Percentiles rank a stretch among this genome's conserved stretches.
These are phyloP conservation scores for Stictocephala bisonia DNA, from an alignment of 2,888 invertebrate species.

Conservation along the genomic window DNA sequence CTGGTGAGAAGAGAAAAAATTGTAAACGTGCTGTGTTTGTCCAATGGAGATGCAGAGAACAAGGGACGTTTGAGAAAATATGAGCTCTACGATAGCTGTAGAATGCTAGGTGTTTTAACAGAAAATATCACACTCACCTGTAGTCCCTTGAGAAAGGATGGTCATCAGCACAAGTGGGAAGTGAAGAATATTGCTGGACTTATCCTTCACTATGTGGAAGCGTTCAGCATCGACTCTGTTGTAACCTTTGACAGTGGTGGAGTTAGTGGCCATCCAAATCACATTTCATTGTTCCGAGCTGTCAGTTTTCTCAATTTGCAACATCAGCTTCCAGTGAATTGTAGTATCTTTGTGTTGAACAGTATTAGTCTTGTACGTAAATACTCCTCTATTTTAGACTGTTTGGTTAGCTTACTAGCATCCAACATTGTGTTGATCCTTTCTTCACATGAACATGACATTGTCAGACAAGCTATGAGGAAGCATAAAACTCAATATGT, in stretches of 20 bases:
- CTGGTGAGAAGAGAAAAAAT: conserved; percentile 72
- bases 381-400: conserved; percentile 85
- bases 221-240: conserved; percentile 79
- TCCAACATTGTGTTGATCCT: conserved; percentile 68
- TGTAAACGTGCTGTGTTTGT: conserved; percentile 86
- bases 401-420: conserved; percentile 74
- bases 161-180: conserved; percentile 82
- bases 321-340: conserved; percentile 69
- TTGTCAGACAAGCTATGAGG: conserved; percentile 51
- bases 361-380: conserved; percentile 88
- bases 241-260: conserved; percentile 96
- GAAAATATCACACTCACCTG: conserved; percentile 77
- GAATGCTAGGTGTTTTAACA: conserved; percentile 80
- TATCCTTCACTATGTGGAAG: conserved; percentile 76
- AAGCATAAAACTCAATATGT: conserved; percentile 89
- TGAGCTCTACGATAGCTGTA: conserved; percentile 87
- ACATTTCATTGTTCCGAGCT: conserved; percentile 86
- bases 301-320: conserved; percentile 77
- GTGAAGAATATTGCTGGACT: conserved; percentile 72
- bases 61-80: conserved; percentile 74
- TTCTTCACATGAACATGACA: conserved; percentile 70
- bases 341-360: conserved; percentile 85
- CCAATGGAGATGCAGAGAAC: conserved; percentile 82
- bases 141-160: conserved; percentile 78
- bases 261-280: conserved; percentile 93